Evolutionary conservation across 53 echinoderm and acorn worm genomes (phyloP).

Genomic region (Patiria pectinifera): DNA sequence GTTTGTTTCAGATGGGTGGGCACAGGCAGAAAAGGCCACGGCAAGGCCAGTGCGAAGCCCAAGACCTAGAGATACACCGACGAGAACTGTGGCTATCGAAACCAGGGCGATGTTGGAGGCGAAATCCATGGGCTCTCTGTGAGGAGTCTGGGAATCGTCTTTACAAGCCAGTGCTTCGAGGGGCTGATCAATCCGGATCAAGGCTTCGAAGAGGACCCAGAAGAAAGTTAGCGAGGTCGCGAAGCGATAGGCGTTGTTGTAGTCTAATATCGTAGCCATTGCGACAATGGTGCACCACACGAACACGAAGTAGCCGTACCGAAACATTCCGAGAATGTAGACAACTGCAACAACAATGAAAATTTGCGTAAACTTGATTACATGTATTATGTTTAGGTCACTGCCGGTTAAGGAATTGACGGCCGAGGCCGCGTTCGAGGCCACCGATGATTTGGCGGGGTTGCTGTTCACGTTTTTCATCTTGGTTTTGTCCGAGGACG

Average conservation of each 20-base stretch:
- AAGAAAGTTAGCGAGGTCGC: conserved; percentile 8
- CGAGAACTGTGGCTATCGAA: background rate
- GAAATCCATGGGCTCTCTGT: background rate
- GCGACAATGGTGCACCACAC: background rate
- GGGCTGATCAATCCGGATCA: conserved; percentile 5
- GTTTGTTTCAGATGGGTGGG: conserved; percentile 11
- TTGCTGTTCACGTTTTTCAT: background rate
- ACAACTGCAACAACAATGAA: background rate
- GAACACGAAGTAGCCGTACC: conserved; percentile 4
- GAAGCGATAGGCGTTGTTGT: conserved; percentile 25
- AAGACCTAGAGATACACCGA: background rate
- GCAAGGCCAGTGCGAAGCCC: conserved; percentile 40
- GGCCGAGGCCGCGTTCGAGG: background rate
- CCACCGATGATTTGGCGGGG: background rate
- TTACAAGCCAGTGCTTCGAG: conserved; percentile 1
- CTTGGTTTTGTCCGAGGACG: background rate
- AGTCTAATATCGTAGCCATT: background rate
- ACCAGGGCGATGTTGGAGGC: background rate
- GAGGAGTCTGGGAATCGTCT: background rate
- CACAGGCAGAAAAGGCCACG: conserved; percentile 24
- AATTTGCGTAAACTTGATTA: background rate
- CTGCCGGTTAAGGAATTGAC: background rate
- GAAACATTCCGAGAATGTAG: background rate
- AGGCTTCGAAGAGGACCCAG: background rate
- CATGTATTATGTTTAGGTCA: background rate